These are phyloP conservation scores for Salvelinus sp. DNA, from an alignment of 2,113 vertebrate species.

Conservation along the genomic window DNA sequence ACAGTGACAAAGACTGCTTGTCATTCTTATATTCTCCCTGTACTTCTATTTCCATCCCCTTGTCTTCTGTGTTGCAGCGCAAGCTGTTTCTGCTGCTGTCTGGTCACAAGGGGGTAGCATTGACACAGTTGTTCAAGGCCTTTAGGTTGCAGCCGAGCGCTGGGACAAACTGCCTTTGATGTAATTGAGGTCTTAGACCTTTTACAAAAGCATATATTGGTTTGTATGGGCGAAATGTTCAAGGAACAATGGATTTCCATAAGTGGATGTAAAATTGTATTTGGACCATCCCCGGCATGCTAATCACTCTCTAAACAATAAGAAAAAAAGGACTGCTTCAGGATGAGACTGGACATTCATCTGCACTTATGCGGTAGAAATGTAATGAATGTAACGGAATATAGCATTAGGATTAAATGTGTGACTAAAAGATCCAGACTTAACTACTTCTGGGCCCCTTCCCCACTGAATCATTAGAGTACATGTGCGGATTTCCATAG, in stretches of 20 bases:
- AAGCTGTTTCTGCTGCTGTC: slow-evolving; percentile 57
- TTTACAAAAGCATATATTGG: slow-evolving; percentile 70
- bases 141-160: slow-evolving; percentile 56
- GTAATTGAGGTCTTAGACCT: slow-evolving; percentile 78
- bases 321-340: slow-evolving; percentile 64
- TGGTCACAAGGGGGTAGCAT: slow-evolving; percentile 94
- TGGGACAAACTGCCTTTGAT: slow-evolving; percentile 72
- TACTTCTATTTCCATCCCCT: not conserved
- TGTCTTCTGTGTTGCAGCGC: slow-evolving; percentile 66
- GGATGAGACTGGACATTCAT: slow-evolving; percentile 52
- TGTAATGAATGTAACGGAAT: slow-evolving; percentile 66
- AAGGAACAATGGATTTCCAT: slow-evolving; percentile 75
- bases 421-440: slow-evolving; percentile 59
- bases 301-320: slow-evolving; percentile 78
- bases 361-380: slow-evolving; percentile 27
- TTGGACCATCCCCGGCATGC: slow-evolving; percentile 67
- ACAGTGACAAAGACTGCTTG: not conserved
- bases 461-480: slow-evolving; percentile 56
- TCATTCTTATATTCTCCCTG: no score
- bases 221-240: slow-evolving; percentile 70
- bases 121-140: slow-evolving; percentile 77
- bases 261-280: slow-evolving; percentile 71
- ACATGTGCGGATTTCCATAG: slow-evolving; percentile 49
- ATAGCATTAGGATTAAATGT: slow-evolving; percentile 71
- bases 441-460: slow-evolving; percentile 58